These are phyloP conservation scores for Megaceryle torquata DNA, from an alignment of 2,113 vertebrate species.

Conservation along the genomic window DNA sequence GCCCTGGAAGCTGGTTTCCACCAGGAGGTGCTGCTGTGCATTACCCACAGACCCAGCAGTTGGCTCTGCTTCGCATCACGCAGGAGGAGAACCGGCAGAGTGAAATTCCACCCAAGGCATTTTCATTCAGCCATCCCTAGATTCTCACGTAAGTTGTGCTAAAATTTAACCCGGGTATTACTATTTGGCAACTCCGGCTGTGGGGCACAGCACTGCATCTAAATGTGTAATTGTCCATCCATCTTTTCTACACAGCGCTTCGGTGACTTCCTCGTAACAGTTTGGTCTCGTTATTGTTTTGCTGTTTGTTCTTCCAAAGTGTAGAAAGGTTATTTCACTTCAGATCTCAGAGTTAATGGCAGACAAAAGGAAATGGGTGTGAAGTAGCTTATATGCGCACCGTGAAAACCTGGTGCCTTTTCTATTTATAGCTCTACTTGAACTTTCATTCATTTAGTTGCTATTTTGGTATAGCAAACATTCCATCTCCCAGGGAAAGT, in stretches of 20 bases:
- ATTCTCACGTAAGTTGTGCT: background rate
- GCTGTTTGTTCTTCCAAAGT: conserved; percentile 49
- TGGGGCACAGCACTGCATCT: background rate
- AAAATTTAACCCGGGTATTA: background rate
- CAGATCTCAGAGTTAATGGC: conserved; percentile 52
- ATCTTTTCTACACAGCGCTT: background rate
- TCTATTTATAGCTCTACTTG: conserved; percentile 72
- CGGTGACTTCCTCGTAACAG: conserved; percentile 5
- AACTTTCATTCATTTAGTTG: conserved; percentile 73
- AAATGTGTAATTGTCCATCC: background rate
- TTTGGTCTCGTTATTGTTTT: conserved; percentile 33
- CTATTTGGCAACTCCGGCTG: background rate
- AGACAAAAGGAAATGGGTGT: conserved; percentile 66
- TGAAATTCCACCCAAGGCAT: background rate
- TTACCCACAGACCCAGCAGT: accelerated
- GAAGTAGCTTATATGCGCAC: background rate
- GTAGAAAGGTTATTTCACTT: conserved; percentile 55
- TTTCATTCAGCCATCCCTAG: background rate
- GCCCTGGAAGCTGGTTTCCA: background rate
- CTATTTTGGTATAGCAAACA: conserved; percentile 64
- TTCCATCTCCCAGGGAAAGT: conserved; percentile 60
- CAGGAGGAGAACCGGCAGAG: accelerated
- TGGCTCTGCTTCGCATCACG: background rate
- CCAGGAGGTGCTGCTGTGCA: background rate
- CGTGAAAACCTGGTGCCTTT: conserved; percentile 2